Base-by-base conservation (phyloP, 2,113 vertebrate species). In the Trichomycterus rosablanca region DNA sequence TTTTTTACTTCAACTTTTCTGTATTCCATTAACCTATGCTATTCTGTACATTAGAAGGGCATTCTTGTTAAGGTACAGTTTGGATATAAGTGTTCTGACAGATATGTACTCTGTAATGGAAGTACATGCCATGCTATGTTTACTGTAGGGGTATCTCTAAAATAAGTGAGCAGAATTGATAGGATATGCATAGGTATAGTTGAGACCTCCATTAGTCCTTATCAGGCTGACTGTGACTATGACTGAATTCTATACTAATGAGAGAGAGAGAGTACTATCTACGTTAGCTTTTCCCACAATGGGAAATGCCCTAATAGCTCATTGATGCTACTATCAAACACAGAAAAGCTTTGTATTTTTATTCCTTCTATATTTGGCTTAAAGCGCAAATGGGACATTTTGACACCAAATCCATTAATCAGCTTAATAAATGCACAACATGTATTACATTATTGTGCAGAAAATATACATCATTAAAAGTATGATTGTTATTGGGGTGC, bases 211-310 rank as follows among this genome's bases (percentile, higher is more conserved):
- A 65, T 65, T 65, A 65, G 52, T 56, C 28, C 58, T 75, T 75
- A 74, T 71, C 81, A 81, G 77, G 80, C 75, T 51, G 11, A 72
- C 60, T 55, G 66, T 32, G 16, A 49, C 57, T 53, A 53, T 32
- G 70, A 63, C 71, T 76, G 68, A 74, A 56, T 71, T 66, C 69
- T 78, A 78, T 67, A 78, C 75, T 77, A 77, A 80, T 79, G 72
- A 80, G 70, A n/a, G n/a, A n/a, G n/a, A n/a, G n/a, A n/a, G 44
- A 52, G 76, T 74, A 74, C 63, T 75, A 68, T 57, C 68, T 79
- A 68, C 56, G 40, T 65, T 74, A 65, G 23, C 14, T 57, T 76
- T 68, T 74, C 70, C 72, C 70, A 75, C 71, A 69, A 50, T 66
- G 62, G 26, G 46, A 43, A 54, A 74, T 62, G 15, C 44, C 35